Conservation (phyloP, 2,113 vertebrate genomes). For the Erpornis zantholeuca region DNA sequence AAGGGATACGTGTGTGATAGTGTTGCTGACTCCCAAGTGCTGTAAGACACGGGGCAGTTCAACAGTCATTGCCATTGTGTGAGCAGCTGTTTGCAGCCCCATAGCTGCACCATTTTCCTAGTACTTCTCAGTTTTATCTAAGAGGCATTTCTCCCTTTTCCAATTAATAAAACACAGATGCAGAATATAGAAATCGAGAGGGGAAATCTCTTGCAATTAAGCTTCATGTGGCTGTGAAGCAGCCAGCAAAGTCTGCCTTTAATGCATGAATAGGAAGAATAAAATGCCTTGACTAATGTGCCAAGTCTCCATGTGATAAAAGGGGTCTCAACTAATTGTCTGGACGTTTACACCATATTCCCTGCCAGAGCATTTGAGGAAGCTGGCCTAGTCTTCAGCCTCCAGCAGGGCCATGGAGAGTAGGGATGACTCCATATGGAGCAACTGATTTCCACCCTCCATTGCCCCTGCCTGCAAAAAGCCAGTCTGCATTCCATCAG, state of each 20-base stretch:
- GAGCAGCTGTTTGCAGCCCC: not conserved
- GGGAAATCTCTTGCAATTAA: not conserved
- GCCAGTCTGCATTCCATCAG: not conserved
- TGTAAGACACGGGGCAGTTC: not conserved
- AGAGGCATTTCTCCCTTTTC: not conserved
- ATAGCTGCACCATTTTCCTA: not conserved
- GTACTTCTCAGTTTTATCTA: not conserved
- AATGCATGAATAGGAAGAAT: not conserved
- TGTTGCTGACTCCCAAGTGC: not conserved
- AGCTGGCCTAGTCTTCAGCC: not conserved
- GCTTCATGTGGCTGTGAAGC: not conserved
- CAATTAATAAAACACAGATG: not conserved
- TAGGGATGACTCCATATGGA: not conserved
- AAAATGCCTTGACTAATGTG: not conserved
- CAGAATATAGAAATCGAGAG: not conserved
- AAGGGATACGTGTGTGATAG: not conserved
- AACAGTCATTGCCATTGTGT: not conserved
- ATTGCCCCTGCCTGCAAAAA: not conserved
- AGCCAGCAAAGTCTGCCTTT: not conserved
- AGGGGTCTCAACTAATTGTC: not conserved
- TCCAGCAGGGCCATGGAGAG: not conserved
- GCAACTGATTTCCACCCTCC: not conserved
- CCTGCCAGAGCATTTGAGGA: not conserved
- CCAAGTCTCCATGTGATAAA: not conserved
- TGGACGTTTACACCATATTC: not conserved